Evolutionary conservation across 1,140 invertebrate genomes (phyloP).

Genomic region (Bombus confusus): DNA sequence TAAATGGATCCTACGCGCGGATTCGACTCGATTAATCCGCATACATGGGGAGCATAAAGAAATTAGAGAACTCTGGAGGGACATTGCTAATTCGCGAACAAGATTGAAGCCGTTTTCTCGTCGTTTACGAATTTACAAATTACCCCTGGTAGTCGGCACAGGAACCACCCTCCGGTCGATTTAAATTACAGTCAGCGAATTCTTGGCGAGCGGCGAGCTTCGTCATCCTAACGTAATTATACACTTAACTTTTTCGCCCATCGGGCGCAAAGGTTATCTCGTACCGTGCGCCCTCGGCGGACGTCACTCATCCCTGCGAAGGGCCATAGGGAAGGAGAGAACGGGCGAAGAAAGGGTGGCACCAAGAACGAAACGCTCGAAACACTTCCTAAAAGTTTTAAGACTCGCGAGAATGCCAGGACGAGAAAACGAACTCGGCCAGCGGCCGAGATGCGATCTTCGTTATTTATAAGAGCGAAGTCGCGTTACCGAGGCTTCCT

Average conservation of each 20-base stretch:
- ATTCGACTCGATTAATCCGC: background rate
- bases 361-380: constrained; percentile 69
- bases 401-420: background rate
- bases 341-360: constrained; percentile 24
- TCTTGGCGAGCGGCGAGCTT: constrained; percentile 67
- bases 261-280: constrained; percentile 74
- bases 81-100: background rate
- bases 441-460: constrained; percentile 20
- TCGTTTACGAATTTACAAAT: constrained; percentile 32
- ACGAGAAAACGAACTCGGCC: background rate
- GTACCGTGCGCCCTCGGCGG: constrained; percentile 63
- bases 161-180: constrained; percentile 40
- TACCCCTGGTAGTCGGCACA: background rate
- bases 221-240: constrained; percentile 79
- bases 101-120: background rate
- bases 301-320: constrained; percentile 58
- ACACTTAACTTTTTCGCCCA: constrained; percentile 77
- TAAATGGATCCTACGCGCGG: background rate
- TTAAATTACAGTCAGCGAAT: constrained; percentile 69
- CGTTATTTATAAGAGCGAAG: constrained; percentile 35
- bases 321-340: constrained; percentile 19
- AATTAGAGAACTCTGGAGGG: background rate
- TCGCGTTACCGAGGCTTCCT: background rate
- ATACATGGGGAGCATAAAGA: background rate
- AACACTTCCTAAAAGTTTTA: constrained; percentile 73